These are phyloP conservation scores for Fissipunctia ypsillon DNA, from an alignment of 2,888 invertebrate species.

Conservation along the genomic window DNA sequence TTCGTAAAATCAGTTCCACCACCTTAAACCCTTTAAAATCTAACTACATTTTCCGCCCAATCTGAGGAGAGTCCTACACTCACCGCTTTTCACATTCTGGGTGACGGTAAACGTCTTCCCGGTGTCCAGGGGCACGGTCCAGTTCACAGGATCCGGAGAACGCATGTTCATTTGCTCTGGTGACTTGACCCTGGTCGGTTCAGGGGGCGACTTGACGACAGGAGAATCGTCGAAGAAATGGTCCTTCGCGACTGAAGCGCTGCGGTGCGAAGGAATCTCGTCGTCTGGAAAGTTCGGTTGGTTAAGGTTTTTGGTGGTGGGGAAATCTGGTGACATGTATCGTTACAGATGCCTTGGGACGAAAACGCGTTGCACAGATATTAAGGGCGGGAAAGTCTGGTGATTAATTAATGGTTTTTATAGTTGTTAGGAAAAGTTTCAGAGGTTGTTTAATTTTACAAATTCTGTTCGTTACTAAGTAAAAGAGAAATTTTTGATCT, in stretches of 20 bases:
- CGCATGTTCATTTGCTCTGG: constrained; percentile 98
- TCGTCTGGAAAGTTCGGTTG: constrained; percentile 76
- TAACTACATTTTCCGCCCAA: constrained; percentile 78
- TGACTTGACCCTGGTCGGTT: constrained; percentile 97
- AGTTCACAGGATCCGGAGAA: constrained; percentile 98
- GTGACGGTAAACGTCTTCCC: constrained; percentile 98
- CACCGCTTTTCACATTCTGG: constrained; percentile 95
- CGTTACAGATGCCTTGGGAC: constrained; percentile 57
- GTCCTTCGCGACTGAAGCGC: constrained; percentile 89
- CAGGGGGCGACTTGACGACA: constrained; percentile 97
- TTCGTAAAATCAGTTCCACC: constrained; percentile 70
- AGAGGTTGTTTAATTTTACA: no score
- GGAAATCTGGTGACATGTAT: constrained; percentile 41
- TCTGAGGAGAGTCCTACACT: constrained; percentile 81
- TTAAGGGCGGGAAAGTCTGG: no score
- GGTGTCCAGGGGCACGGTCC: constrained; percentile 98
- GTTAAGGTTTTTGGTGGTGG: constrained; percentile 13
- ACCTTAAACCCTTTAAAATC: constrained; percentile 63
- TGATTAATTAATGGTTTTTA: no score
- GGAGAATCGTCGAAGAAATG: constrained; percentile 90
- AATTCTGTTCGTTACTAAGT: no score
- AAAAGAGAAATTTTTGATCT: no score
- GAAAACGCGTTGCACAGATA: constrained; percentile 14
- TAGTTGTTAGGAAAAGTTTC: no score
- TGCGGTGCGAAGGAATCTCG: constrained; percentile 87